phyloP scores from a whole-genome alignment of 2,797 vertebrate genomes.

The Melanotaenia nigrans region DNA sequence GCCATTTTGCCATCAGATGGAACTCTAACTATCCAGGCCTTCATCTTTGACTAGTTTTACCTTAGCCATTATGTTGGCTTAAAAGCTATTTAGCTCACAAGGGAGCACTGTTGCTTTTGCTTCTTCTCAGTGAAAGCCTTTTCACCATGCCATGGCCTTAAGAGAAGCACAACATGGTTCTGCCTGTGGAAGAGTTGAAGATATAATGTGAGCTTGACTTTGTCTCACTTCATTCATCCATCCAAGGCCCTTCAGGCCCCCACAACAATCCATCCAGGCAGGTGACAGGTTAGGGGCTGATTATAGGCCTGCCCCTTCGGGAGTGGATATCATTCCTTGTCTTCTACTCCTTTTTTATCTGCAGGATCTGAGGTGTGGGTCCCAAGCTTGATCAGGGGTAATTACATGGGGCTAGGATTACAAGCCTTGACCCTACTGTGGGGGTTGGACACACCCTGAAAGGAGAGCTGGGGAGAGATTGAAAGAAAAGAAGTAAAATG shows the following conservation, averaged over 20 bases:
- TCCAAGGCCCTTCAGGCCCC: not conserved
- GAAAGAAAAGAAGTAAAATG: constrained; percentile 1
- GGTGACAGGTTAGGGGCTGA: constrained; percentile 64
- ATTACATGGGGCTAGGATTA: constrained; percentile 71
- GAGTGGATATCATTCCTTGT: constrained; percentile 62
- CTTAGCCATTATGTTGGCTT: constrained; percentile 35
- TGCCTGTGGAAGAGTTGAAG: not conserved
- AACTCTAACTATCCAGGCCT: constrained; percentile 28
- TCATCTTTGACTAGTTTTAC: constrained; percentile 40
- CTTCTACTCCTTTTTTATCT: constrained; percentile 62
- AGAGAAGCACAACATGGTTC: not conserved
- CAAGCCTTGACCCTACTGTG: constrained; percentile 35
- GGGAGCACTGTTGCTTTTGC: constrained; percentile 30
- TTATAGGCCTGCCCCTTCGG: constrained; percentile 66
- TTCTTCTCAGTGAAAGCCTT: constrained; percentile 15
- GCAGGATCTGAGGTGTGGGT: constrained; percentile 47
- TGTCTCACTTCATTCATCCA: constrained; percentile 38
- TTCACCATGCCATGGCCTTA: not conserved
- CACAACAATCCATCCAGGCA: constrained; percentile 19
- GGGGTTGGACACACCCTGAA: constrained; percentile 45
- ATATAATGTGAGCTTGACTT: constrained; percentile 28
- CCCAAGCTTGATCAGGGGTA: constrained; percentile 63
- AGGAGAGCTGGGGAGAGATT: constrained; percentile 4
- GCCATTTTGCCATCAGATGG: constrained; percentile 32
- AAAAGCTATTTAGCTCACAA: constrained; percentile 35